Evolutionary conservation across 2,113 vertebrate species (phyloP).

Genomic region (Machaerirhynchus nigripectus): DNA sequence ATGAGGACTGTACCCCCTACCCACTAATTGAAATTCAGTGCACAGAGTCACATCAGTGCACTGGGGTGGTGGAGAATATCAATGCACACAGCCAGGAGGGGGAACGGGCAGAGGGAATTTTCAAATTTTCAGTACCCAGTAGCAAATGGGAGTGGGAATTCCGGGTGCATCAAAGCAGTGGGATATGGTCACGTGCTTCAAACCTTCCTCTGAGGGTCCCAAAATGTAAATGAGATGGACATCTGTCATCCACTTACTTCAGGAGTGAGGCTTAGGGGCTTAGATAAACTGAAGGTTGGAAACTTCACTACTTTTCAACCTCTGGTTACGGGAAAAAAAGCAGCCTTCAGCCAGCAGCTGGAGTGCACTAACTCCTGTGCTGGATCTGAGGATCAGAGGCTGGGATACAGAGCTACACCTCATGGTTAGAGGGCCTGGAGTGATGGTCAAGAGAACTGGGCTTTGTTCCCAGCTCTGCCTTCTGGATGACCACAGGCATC

Average conservation of each 20-base stretch:
- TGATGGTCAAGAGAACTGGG: neutral
- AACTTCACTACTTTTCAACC: neutral
- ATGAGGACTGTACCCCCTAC: neutral
- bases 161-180: neutral
- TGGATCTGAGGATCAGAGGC: neutral
- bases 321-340: accelerated
- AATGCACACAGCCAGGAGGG: neutral
- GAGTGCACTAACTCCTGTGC: neutral
- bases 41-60: conserved; percentile 27
- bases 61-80: conserved; percentile 39
- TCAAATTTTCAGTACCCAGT: neutral
- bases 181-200: neutral
- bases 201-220: neutral
- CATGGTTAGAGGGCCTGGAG: neutral
- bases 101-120: neutral
- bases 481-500: neutral
- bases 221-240: neutral
- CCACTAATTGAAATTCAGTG: conserved; percentile 49
- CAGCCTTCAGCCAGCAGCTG: neutral
- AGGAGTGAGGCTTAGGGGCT: neutral
- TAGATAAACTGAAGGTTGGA: neutral
- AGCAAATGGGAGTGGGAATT: neutral
- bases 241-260: neutral
- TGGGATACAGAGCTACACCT: neutral
- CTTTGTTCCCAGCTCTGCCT: neutral